A percentile compares a stretch with the other conserved stretches of the same genome.
Evolutionary conservation across 1,140 invertebrate species (phyloP).

Genomic region (Drosophila bocki): DNA sequence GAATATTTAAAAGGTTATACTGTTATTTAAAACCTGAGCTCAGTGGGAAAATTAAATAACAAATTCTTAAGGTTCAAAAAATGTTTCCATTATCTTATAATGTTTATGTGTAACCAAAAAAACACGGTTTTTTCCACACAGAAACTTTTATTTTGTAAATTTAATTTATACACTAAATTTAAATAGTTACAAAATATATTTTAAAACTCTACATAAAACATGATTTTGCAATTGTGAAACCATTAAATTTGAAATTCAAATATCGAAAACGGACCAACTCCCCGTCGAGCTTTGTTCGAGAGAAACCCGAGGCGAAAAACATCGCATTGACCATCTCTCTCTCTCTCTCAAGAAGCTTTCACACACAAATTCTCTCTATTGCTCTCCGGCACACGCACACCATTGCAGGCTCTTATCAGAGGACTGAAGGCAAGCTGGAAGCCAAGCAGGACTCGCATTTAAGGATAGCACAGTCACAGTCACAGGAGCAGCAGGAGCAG

Average conservation of each 20-base stretch:
- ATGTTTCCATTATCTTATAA: background rate
- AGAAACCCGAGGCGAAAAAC: slow-evolving; percentile 37
- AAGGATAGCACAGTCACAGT: slow-evolving; percentile 66
- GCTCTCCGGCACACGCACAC: slow-evolving; percentile 28
- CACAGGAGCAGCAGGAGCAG: slow-evolving; percentile 26
- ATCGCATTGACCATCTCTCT: slow-evolving; percentile 28
- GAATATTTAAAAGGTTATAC: no score
- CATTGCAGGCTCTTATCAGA: slow-evolving; percentile 66
- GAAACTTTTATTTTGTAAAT: background rate
- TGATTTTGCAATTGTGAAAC: slow-evolving; percentile 1
- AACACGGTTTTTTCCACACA: background rate
- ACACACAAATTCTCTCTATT: slow-evolving; percentile 9
- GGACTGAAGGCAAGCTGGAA: slow-evolving; percentile 66
- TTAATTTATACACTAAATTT: background rate
- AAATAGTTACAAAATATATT: background rate
- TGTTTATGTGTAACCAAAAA: no score
- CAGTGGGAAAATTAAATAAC: background rate
- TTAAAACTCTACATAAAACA: background rate
- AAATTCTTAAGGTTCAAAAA: background rate
- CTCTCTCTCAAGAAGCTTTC: slow-evolving; percentile 7
- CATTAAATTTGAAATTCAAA: slow-evolving; percentile 38
- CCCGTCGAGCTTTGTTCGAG: slow-evolving; percentile 22
- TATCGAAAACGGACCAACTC: slow-evolving; percentile 41
- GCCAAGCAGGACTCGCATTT: slow-evolving; percentile 58
- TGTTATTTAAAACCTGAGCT: no score